Conservation (phyloP, 2,113 vertebrate genomes). For the Sylvietta virens region DNA sequence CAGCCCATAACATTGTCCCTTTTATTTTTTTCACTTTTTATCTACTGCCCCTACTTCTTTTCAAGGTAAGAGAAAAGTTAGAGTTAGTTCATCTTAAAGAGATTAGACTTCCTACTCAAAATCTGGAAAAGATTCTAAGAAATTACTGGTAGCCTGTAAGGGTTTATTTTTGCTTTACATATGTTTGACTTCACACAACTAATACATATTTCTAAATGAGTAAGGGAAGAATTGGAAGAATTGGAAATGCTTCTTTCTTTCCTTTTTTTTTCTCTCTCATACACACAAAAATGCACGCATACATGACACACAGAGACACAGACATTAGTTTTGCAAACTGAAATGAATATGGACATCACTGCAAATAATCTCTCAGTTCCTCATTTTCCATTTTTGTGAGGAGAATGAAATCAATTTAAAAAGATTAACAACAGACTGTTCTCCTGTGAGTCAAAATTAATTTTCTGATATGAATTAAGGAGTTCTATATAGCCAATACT, state of each 20-base stretch:
- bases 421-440: conserved; percentile 9
- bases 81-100: conserved; percentile 56
- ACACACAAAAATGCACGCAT: not conserved
- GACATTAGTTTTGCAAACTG: not conserved
- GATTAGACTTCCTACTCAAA: conserved; percentile 44
- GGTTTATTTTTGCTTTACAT: not conserved
- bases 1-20: conserved; percentile 51
- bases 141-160: conserved; percentile 18
- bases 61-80: not conserved
- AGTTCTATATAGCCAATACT: not conserved
- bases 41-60: conserved; percentile 2
- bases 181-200: not conserved
- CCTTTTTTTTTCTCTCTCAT: not conserved
- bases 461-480: conserved; percentile 34
- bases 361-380: not conserved
- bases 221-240: not conserved
- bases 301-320: not conserved
- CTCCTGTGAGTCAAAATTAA: conserved; percentile 1
- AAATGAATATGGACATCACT: not conserved
- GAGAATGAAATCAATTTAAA: conserved; percentile 14
- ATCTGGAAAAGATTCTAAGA: conserved; percentile 18
- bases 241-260: not conserved
- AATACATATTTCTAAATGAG: not conserved
- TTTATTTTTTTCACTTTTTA: not conserved
- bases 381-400: not conserved